A percentile compares a stretch with the other conserved stretches of the same genome.
These are phyloP conservation scores for Entomobrya multifasciata DNA, from an alignment of 2,888 invertebrate genomes.

Conservation along the genomic window DNA sequence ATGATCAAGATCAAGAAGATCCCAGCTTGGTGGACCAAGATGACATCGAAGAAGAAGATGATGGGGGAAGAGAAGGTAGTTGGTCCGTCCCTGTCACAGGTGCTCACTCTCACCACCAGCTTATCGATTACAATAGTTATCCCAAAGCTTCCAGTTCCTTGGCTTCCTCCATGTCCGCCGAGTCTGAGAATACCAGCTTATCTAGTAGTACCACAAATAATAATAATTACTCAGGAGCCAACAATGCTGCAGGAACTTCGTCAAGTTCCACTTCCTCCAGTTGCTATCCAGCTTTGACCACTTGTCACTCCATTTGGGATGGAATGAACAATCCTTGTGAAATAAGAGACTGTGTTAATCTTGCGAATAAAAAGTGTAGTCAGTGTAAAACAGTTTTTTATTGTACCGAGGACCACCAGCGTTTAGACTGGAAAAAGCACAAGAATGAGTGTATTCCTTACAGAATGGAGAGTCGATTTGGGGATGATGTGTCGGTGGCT, in stretches of 20 bases:
- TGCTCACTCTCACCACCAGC: slow-evolving; percentile 33
- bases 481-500: slow-evolving; percentile 63
- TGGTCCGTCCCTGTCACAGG: slow-evolving; percentile 55
- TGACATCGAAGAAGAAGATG: slow-evolving; percentile 60
- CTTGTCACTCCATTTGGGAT: slow-evolving; percentile 74
- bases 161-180: slow-evolving; percentile 62
- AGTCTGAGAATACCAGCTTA: slow-evolving; percentile 64
- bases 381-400: slow-evolving; percentile 76
- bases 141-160: slow-evolving; percentile 57
- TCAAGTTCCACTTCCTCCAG: too few species aligned
- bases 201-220: slow-evolving; percentile 1
- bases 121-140: slow-evolving; percentile 42
- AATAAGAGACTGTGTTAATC: slow-evolving; percentile 71
- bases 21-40: slow-evolving; percentile 50
- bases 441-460: slow-evolving; percentile 75
- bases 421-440: slow-evolving; percentile 76
- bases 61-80: slow-evolving; percentile 48
- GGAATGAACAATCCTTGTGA: slow-evolving; percentile 73
- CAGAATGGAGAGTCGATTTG: slow-evolving; percentile 64
- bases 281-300: slow-evolving; percentile 49
- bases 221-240: background rate
- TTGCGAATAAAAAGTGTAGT: slow-evolving; percentile 76
- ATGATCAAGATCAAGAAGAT: slow-evolving; percentile 52
- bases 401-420: slow-evolving; percentile 77
- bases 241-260: too few species aligned